These are phyloP conservation scores for Istiophorus platypterus DNA, from an alignment of 2,113 vertebrate species.

Conservation along the genomic window DNA sequence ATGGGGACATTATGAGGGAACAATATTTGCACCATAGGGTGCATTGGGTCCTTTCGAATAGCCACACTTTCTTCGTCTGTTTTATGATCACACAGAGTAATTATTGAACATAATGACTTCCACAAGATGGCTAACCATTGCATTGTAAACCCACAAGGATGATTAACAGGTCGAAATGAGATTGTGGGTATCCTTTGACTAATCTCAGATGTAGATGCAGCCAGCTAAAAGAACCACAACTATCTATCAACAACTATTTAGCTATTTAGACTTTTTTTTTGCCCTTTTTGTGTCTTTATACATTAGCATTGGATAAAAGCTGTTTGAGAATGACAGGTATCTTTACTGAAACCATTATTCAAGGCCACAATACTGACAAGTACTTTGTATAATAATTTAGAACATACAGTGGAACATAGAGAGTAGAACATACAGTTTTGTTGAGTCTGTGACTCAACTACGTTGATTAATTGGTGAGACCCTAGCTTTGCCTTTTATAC, in stretches of 20 bases:
- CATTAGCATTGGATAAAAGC: not conserved
- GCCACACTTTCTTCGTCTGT: not conserved
- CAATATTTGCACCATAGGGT: slow-evolving; percentile 6
- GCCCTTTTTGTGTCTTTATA: not conserved
- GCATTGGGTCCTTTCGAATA: slow-evolving; percentile 8
- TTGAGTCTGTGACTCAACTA: not conserved
- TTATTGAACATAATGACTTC: slow-evolving; percentile 30
- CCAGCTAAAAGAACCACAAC: not conserved
- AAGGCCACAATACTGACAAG: not conserved
- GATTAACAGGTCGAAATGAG: slow-evolving; percentile 14
- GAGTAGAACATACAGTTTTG: too few species aligned
- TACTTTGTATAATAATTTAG: too few species aligned
- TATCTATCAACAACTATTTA: not conserved
- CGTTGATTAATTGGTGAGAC: too few species aligned
- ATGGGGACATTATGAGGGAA: slow-evolving; percentile 5
- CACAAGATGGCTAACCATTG: slow-evolving; percentile 7
- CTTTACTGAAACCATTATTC: not conserved
- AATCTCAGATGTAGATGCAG: not conserved
- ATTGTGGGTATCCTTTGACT: not conserved
- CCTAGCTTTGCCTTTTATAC: not conserved
- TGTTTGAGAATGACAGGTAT: not conserved
- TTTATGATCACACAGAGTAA: slow-evolving; percentile 29
- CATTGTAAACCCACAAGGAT: slow-evolving; percentile 5
- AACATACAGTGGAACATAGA: too few species aligned
- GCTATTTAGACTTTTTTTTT: not conserved